Conservation (phyloP, 2,797 vertebrate genomes). For the Cyprinella venusta region DNA sequence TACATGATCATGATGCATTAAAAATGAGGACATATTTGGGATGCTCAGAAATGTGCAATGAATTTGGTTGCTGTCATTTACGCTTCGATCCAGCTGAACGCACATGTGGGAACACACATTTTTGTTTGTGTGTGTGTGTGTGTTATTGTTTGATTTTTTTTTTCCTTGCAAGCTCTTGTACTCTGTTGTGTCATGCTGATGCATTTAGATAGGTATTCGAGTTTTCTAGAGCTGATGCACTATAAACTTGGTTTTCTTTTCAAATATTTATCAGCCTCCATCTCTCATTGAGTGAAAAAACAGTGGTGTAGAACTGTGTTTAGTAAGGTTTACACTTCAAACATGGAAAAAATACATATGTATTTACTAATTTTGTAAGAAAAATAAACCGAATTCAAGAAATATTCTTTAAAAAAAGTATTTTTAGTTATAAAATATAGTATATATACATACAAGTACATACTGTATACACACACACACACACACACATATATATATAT, state of each 20-base stretch:
- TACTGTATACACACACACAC: no score
- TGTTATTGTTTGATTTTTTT: not conserved
- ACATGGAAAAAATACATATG: no score
- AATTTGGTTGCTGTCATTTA: not conserved
- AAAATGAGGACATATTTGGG: constrained; percentile 38
- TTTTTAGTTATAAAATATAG: no score
- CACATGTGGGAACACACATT: not conserved
- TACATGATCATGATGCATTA: constrained; percentile 47
- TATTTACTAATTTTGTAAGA: no score
- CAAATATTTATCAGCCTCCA: constrained; percentile 36
- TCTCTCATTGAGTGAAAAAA: not conserved
- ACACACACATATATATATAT: no score
- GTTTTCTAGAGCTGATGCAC: not conserved
- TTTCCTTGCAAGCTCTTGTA: constrained; percentile 4
- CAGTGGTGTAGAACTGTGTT: not conserved
- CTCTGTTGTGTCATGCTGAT: constrained; percentile 10
- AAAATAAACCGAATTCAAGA: no score
- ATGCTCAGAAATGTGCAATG: constrained; percentile 3
- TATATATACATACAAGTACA: no score
- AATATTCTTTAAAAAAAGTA: no score
- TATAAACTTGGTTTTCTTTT: constrained; percentile 11
- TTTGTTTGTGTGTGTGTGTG: not conserved
- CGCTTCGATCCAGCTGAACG: not conserved
- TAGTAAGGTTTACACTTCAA: no score
- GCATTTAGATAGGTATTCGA: not conserved